Conservation (phyloP, 2,113 vertebrate species). For the Aramus guarauna region DNA sequence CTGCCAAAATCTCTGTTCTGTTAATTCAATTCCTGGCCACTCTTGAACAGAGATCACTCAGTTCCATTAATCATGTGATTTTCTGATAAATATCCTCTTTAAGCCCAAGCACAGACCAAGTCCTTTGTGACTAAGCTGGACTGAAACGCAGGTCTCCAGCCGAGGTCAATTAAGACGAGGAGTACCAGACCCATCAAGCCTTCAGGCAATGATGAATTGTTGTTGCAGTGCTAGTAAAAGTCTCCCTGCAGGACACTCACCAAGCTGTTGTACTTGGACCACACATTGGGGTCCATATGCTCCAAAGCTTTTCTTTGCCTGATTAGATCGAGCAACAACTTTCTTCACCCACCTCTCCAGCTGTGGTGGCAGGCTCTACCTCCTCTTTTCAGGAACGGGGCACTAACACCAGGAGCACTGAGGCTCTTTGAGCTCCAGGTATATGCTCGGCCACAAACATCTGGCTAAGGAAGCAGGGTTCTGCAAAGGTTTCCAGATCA, state of each 20-base stretch:
- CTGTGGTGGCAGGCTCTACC: neutral
- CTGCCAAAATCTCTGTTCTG: constrained; percentile 27
- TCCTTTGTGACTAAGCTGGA: constrained; percentile 22
- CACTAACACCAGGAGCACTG: neutral
- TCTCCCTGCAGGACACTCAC: constrained; percentile 62
- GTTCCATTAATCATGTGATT: constrained; percentile 45
- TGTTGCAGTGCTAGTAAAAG: constrained; percentile 60
- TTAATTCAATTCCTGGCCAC: constrained; percentile 23
- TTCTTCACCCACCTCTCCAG: neutral
- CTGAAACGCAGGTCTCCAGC: constrained; percentile 12
- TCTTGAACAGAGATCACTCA: neutral
- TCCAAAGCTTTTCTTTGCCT: constrained; percentile 29
- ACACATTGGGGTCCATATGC: constrained; percentile 61
- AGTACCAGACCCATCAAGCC: constrained; percentile 41
- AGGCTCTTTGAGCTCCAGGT: neutral
- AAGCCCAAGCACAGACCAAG: neutral
- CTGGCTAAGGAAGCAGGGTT: neutral
- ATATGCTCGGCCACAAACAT: neutral
- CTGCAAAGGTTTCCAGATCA: neutral
- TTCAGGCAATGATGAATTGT: constrained; percentile 61
- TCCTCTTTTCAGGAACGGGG: neutral
- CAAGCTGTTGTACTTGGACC: constrained; percentile 65
- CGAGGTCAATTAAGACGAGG: constrained; percentile 55
- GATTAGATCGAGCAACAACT: neutral
- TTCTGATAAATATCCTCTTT: constrained; percentile 38